A percentile compares a stretch with the other conserved stretches of the same genome.
These are phyloP conservation scores for Malurus leucopterus DNA, from an alignment of 2,797 vertebrate species.

Conservation along the genomic window DNA sequence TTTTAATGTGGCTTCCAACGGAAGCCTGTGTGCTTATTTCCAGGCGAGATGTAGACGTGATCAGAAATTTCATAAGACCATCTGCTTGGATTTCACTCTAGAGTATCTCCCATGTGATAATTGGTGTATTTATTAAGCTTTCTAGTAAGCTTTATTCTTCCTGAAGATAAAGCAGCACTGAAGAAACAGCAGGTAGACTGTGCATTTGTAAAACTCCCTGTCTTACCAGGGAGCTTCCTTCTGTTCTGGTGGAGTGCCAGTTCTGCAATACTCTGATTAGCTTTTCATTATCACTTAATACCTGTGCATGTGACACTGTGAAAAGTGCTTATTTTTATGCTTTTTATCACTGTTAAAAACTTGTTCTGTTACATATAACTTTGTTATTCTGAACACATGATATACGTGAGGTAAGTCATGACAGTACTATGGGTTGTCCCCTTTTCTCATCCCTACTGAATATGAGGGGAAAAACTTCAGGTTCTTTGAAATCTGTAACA, in stretches of 20 bases:
- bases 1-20: background rate
- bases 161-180: background rate
- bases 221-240: background rate
- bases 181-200: background rate
- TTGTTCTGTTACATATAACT: background rate
- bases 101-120: background rate
- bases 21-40: background rate
- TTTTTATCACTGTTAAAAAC: slow-evolving; percentile 11
- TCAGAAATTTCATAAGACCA: background rate
- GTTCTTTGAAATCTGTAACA: background rate
- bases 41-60: background rate
- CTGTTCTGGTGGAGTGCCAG: background rate
- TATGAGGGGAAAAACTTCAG: background rate
- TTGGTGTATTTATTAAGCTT: background rate
- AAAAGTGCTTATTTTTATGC: background rate
- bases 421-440: background rate
- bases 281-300: slow-evolving; percentile 16
- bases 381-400: background rate
- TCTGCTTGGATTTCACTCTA: slow-evolving; percentile 8
- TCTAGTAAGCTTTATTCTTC: background rate
- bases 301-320: background rate
- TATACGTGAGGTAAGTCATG: background rate
- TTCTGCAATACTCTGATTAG: background rate
- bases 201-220: background rate
- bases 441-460: rapidly evolving